Evolutionary conservation across 2,888 invertebrate genomes (phyloP), one percentile per base, ranked within the genome.

Genomic region (Anorthoa munda): DNA sequence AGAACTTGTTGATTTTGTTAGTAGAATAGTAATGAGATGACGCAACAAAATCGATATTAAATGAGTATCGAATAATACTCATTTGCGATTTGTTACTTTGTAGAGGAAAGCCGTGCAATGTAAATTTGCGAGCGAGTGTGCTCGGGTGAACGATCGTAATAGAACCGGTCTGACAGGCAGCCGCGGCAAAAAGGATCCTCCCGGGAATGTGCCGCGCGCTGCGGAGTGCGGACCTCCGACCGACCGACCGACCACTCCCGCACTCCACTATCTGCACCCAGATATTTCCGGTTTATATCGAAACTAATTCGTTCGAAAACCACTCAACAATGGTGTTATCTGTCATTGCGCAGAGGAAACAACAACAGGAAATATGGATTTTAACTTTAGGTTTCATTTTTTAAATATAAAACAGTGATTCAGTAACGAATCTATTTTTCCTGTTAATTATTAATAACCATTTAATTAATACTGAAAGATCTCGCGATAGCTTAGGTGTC

Each of bases 61-160:
- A 39, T 61, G 66, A 68, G 13, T 68, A 80, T 83, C 72, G 55
- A 75, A 77, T 83, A 60, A 84, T 66, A 53, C 53, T 84, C 76
- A 83, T 85, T 87, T 86, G 84, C 66, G 82, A 86, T 87, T 86
- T 83, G 84, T 86, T 87, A 90, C 89, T 89, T 88, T 89, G 87
- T 90, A 84, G 79, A 86, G 82, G 79, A 88, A 86, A 90, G 87
- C 85, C 82, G 86, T 81, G 85, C 87, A 88, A 89, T 87, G 89
- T 90, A 90, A 92, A 92, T 94, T 94, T 88, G 93, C 94, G 90
- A 93, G 87, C 88, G 87, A 77, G 82, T 85, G 84, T 84, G 87
- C 85, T 88, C 92, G 93, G 94, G 95, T 95, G 94, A 95, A 95
- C 93, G 95, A 87, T 94, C 95, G 92, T 91, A 72, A 87, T 87